Base-by-base conservation (phyloP, 2,888 invertebrate species). In the Zele albiditarsus region DNA sequence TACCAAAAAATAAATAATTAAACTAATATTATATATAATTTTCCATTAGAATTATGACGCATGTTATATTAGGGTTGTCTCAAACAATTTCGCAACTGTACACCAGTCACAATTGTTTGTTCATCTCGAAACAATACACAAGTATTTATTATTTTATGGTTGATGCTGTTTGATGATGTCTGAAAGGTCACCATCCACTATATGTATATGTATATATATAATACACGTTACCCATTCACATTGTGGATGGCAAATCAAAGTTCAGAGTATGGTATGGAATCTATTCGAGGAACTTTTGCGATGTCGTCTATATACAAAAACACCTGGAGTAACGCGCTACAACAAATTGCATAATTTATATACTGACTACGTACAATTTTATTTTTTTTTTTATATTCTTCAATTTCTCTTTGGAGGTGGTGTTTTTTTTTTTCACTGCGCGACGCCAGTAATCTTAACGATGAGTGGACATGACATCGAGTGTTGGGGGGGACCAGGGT, bases 1-100 rank as follows among this genome's bases (percentile, higher is more conserved):
- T 71, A 68, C 42, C 71, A 65, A 74, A 71, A 77, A 65, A 72
- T 70, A 73, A 49, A 66, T 57, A 71, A 23, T 57, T 66, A 10
- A 66, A 49, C 3, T 57, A n/a, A 38, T 12, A 16, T 20, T 12
- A n/a, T 23, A 20, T 25, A 12, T 20, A 1, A 10, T 14, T 27
- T 20, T 31, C 46, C 27, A 68, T 12, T 38, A 2, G 8, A 6
- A 38, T 38, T 31, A 31, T 31, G 31, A 31, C 8, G 8, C 31
- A 6, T 8, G 8, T 31, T 5, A n/a, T 16, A 46, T 12, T 12
- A 14, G 42, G 42, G 42, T 42, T 42, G 42, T 14, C 12, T 42
- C 3, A 14, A 8, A 10, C 42, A 14, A 10, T 42, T 10, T 5
- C 42, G 42, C 10, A 14, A 42, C 4, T 31, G 31, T 31, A 4